Base-by-base conservation (phyloP, 2,888 invertebrate species). In the Polydrusus cervinus region DNA sequence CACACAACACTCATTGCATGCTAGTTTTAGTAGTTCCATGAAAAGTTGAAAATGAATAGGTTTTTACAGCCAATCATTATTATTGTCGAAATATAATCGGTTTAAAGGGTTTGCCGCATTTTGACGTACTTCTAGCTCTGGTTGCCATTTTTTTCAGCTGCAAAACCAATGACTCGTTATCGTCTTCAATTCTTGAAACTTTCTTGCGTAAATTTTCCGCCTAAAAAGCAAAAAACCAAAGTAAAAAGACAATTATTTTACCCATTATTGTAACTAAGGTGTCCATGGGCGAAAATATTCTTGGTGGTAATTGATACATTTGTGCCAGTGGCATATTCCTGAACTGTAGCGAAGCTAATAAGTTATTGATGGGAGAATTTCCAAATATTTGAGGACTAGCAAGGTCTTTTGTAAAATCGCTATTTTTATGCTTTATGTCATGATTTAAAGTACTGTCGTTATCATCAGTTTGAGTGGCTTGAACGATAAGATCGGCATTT, bases 141-240 rank as follows among this genome's bases (percentile, higher is more conserved):
- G 93, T 92, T 89, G 96, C 95, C 93, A 97, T 94, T 93, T 97
- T 97, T 92, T 97, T 95, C 89, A 98, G 92, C 91, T 97, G 97
- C 90, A 95, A 92, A 88, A 95, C 93, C 88, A 97, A 91, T 82
- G 95, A 95, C 88, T 98, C 98, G 90, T 98, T 98, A 91, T 98
- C 98, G 88, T 97, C 97, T 89, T 98, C 98, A 87, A 97, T 92
- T 85, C 97, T 93, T 86, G 94, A 92, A 85, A 96, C 92, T 90
- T 95, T 96, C 90, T 94, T 95, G 88, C 96, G 92, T 87, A 95
- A 91, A 89, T 92, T 94, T 90, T 94, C 93, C 87, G 93, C 94
- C 94, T 95, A 92, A 87, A 92, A 90, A 78, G 43, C 53, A 75
- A 64, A 25, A 57, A 57, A 61, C 61, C 69, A 60, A 34, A 34